These are phyloP conservation scores for Peucedramus taeniatus DNA, from an alignment of 2,113 vertebrate species.

Conservation along the genomic window DNA sequence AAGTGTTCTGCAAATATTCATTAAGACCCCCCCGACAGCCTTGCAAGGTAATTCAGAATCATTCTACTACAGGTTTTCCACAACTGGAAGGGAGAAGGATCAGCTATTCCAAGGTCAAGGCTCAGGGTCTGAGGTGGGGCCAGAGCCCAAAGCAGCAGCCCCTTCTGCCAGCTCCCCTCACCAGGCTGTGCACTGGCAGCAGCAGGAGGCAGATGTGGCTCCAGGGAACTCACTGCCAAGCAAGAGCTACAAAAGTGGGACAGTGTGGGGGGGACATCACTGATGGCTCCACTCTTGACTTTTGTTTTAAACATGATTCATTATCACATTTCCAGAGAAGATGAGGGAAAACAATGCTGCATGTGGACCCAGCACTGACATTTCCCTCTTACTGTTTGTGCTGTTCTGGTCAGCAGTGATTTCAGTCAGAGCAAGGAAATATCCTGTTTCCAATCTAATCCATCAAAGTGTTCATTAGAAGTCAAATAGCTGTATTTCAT, in stretches of 20 bases:
- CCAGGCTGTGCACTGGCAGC: background rate
- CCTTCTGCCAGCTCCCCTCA: background rate
- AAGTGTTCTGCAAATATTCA: constrained; percentile 23
- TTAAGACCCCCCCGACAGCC: background rate
- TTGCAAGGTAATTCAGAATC: background rate
- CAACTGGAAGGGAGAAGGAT: background rate
- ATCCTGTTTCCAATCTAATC: background rate
- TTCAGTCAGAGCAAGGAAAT: background rate
- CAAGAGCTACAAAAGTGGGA: background rate
- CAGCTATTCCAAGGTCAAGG: background rate
- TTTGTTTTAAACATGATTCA: background rate
- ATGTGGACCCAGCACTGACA: background rate
- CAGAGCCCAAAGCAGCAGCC: accelerated
- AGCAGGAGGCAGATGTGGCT: background rate
- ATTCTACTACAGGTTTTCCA: background rate
- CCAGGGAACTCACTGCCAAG: background rate
- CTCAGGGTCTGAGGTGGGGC: accelerated
- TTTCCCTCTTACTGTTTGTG: background rate
- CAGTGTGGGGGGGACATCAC: background rate
- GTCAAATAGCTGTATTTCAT: background rate
- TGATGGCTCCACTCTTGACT: background rate
- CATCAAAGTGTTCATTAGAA: background rate
- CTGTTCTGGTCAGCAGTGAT: background rate
- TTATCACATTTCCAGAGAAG: accelerated
- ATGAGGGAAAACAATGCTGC: background rate